A percentile compares a stretch with the other conserved stretches of the same genome.
Conservation (phyloP, 1,140 invertebrate species). For the Aphis gossypii region DNA sequence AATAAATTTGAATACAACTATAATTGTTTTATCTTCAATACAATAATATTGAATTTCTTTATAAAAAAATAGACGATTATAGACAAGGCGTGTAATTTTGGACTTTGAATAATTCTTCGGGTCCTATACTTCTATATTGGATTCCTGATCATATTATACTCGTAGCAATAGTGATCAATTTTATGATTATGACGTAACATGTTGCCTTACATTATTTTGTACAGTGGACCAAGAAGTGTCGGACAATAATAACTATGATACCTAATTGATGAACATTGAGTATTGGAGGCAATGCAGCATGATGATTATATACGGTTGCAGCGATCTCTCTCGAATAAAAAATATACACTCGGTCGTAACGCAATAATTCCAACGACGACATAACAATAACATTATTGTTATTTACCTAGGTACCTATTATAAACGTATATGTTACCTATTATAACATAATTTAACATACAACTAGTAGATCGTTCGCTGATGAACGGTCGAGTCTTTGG, state of each 20-base stretch:
- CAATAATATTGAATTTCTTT: neutral
- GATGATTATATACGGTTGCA: neutral
- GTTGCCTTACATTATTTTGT: neutral
- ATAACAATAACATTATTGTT: neutral
- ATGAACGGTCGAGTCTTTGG: neutral
- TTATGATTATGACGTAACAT: neutral
- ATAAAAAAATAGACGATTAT: neutral
- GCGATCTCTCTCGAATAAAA: neutral
- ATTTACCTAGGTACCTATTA: neutral
- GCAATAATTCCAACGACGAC: neutral
- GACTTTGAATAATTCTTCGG: neutral
- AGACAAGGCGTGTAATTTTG: neutral
- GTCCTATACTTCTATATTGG: neutral
- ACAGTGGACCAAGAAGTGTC: neutral
- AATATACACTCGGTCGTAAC: neutral
- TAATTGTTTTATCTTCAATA: neutral
- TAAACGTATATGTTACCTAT: neutral
- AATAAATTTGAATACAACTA: neutral
- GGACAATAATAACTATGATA: neutral
- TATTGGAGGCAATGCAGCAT: neutral
- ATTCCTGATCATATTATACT: neutral
- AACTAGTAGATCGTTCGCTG: neutral
- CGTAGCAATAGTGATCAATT: neutral
- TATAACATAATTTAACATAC: neutral
- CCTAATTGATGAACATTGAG: constrained; percentile 6